phyloP scores from a whole-genome alignment of 2,113 vertebrate species.

The mouse (Mus musculus) region GRCm39 chr3:126786001-126786500 shows the following conservation, averaged over 20 bases:
- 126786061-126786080: background rate
- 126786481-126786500: conserved; percentile 14
- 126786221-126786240: background rate
- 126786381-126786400: background rate
- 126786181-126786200: background rate
- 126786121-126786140: background rate
- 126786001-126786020: background rate
- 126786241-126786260: background rate
- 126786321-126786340: background rate
- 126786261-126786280: background rate
- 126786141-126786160: background rate
- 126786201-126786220: background rate
- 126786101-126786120: background rate
- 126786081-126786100: background rate
- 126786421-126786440: conserved; percentile 16
- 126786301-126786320: background rate
- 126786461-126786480: conserved; percentile 27
- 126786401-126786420: background rate
- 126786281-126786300: background rate
- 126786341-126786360: background rate
- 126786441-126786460: conserved; percentile 7
- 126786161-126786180: background rate
- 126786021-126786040: background rate
- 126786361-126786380: background rate
- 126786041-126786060: background rate